Conservation (phyloP, 2,888 invertebrate species). For the Eledona agricola region DNA sequence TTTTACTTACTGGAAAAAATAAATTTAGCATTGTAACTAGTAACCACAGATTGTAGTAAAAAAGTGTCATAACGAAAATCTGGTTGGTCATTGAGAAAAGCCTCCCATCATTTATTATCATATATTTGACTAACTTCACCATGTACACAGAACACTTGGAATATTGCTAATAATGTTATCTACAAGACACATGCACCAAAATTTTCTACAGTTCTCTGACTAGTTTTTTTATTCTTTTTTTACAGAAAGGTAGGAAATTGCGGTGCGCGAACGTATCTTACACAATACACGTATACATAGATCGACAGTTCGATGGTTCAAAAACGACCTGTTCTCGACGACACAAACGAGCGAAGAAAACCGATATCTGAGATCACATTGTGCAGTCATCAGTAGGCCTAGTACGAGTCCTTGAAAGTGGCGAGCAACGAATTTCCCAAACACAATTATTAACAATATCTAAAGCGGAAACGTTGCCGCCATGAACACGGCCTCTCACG, state of each 20-base stretch:
- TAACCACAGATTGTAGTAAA: too few relatives aligned
- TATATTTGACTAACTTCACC: conserved; percentile 49
- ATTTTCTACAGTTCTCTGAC: conserved; percentile 30
- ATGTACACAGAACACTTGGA: conserved; percentile 46
- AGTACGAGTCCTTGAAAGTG: conserved; percentile 21
- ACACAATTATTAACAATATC: conserved; percentile 33
- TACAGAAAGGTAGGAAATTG: conserved; percentile 20
- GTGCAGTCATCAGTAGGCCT: conserved; percentile 18
- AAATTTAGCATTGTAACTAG: too few relatives aligned
- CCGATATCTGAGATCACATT: conserved; percentile 32
- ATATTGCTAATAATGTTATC: conserved; percentile 52
- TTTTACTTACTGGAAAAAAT: too few relatives aligned
- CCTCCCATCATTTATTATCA: too few relatives aligned
- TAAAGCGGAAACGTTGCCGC: conserved; percentile 14
- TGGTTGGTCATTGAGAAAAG: too few relatives aligned
- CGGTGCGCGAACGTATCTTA: conserved; percentile 27
- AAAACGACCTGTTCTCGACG: conserved; percentile 20
- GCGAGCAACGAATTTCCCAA: conserved; percentile 23
- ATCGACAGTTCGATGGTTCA: conserved; percentile 17
- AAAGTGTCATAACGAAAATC: conserved; percentile 5
- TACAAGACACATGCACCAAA: conserved; percentile 44
- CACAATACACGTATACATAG: conserved; percentile 26
- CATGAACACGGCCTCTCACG: too few relatives aligned
- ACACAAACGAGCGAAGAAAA: too few relatives aligned
- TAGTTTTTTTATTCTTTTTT: conserved; percentile 11